Evolutionary conservation across 2,797 vertebrate species (phyloP), one percentile per base, ranked within the genome.

Genomic region (Ispidina lecontei): DNA sequence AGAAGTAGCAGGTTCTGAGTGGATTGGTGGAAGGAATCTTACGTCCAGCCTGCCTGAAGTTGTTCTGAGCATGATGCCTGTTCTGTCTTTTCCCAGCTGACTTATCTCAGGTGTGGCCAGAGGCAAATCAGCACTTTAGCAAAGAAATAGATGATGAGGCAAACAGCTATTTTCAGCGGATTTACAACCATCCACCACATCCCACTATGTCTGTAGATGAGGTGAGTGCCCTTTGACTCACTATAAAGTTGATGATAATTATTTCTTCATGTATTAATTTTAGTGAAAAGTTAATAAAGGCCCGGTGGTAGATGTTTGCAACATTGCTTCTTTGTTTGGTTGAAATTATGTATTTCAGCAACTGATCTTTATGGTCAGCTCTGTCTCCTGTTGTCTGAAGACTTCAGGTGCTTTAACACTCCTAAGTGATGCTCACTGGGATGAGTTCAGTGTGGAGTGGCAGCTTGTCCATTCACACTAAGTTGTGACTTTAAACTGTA

Each of bases 111-210:
- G 99, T 99, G 94, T 99, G 99, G 99, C 99, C 99, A 56, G 99
- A 99, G 97, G 99, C 99, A 97, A 99, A 99, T 97, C 99, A 99
- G 99, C 98, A 99, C 99, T 99, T 99, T 98, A 99, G 98, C 97
- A 99, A 99, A 97, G 99, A 99, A 97, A 99, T 99, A 54, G 99
- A 99, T 58, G 99, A 99, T 52, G 99, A 99, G 97, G 99, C 99
- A 90, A 99, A 99, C 98, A 99, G 99, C 97, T 99, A 99, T 97
- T 99, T 99, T 96, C 99, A 99, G 93, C 98, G 99, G 52, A 99
- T 99, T 96, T 99, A 99, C 98, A 99, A 99, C 98, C 99, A 99
- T 74, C 99, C 99, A 52, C 99, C 99, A 71, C 99, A 99, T 95
- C 99, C 99, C 4, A 99, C 99, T 31, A 99, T 99, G 99, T 99